These are phyloP conservation scores for Xanthia togata DNA, from an alignment of 2,888 invertebrate species.

Conservation along the genomic window DNA sequence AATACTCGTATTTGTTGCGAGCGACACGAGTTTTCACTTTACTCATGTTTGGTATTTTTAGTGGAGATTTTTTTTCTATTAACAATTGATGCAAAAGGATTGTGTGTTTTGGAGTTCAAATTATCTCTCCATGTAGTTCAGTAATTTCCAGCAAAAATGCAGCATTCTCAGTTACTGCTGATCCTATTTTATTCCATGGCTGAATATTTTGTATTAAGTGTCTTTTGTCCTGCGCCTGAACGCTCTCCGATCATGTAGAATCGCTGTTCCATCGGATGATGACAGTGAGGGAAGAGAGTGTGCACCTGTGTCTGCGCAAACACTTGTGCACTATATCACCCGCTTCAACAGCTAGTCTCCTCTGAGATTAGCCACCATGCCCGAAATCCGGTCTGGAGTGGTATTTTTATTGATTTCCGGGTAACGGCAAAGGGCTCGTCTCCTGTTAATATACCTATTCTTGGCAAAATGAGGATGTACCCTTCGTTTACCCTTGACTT, in stretches of 20 bases:
- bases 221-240: no score
- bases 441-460: neutral
- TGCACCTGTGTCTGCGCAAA: no score
- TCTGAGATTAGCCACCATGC: no score
- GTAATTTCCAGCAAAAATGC: neutral
- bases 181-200: neutral
- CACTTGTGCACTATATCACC: no score
- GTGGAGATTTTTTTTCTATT: conserved; percentile 8
- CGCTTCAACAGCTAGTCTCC: no score
- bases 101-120: neutral
- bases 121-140: neutral
- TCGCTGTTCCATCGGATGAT: no score
- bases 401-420: no score
- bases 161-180: neutral
- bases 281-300: no score
- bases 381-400: no score
- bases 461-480: neutral
- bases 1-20: conserved; percentile 26
- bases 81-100: neutral
- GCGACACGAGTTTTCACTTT: conserved; percentile 41
- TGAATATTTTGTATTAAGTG: no score
- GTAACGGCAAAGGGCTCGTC: neutral
- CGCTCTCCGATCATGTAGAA: no score
- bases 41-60: conserved; percentile 21
- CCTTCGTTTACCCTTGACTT: neutral